phyloP scores from a whole-genome alignment of 2,888 invertebrate genomes.

The Acronicta leporina region DNA sequence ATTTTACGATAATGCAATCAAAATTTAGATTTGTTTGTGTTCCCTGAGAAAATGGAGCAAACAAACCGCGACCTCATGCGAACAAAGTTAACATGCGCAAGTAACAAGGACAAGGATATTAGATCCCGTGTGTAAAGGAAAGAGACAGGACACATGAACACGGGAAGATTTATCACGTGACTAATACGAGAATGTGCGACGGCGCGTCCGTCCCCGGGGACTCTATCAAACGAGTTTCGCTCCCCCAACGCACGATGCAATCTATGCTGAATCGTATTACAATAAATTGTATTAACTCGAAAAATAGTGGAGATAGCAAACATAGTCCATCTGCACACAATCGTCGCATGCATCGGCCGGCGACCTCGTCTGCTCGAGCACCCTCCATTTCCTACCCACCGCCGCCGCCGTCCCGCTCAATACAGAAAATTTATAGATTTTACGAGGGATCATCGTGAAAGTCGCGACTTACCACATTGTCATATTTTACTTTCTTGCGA shows the following conservation, averaged over 20 bases:
- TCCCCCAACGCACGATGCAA: conserved; percentile 87
- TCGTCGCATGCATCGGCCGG: conserved; percentile 73
- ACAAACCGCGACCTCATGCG: conserved; percentile 71
- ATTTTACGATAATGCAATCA: conserved; percentile 53
- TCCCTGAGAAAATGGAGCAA: conserved; percentile 70
- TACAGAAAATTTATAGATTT: conserved; percentile 85
- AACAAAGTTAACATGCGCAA: conserved; percentile 78
- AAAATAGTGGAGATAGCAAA: conserved; percentile 89
- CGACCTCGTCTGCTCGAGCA: conserved; percentile 65
- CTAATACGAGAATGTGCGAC: conserved; percentile 86
- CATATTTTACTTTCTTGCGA: conserved; percentile 83
- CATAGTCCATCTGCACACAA: conserved; percentile 88
- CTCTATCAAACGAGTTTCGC: conserved; percentile 88
- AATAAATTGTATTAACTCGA: conserved; percentile 89
- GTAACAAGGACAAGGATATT: conserved; percentile 75
- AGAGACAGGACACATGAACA: conserved; percentile 77
- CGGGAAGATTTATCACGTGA: conserved; percentile 88
- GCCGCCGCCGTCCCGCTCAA: conserved; percentile 55
- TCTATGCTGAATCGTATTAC: conserved; percentile 90
- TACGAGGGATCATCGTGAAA: conserved; percentile 85
- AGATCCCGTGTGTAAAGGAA: conserved; percentile 70
- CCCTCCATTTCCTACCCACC: conserved; percentile 78
- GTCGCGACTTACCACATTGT: conserved; percentile 82
- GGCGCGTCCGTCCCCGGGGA: conserved; percentile 83
- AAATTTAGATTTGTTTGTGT: conserved; percentile 55